phyloP scores from a whole-genome alignment of 2,797 vertebrate genomes.

The Simalia tracyae region DNA sequence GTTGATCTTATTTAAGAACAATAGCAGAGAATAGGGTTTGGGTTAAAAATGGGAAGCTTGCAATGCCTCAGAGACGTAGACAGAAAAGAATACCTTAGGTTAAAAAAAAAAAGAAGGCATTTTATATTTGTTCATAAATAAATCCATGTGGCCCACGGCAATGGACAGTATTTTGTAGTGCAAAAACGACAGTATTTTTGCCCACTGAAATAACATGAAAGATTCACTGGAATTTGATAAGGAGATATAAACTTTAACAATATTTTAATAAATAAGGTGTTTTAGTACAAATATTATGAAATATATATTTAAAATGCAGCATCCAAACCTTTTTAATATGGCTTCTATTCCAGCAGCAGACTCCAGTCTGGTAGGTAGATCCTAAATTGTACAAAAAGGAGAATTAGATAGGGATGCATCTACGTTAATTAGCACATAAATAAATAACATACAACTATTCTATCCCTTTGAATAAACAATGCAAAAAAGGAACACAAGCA shows the following conservation, averaged over 20 bases:
- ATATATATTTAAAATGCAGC: slow-evolving; percentile 3
- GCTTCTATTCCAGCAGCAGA: not conserved
- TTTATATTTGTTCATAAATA: slow-evolving; percentile 1
- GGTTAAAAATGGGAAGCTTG: not conserved
- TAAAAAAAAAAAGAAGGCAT: not conserved
- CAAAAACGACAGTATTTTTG: not conserved
- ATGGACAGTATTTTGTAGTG: not conserved
- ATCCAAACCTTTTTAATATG: not conserved
- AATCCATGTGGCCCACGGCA: not conserved
- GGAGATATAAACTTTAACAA: slow-evolving; percentile 7
- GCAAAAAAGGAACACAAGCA: not conserved
- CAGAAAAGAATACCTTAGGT: not conserved
- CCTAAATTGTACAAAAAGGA: not conserved
- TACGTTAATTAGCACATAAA: not conserved
- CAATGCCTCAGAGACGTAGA: not conserved
- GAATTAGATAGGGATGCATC: not conserved
- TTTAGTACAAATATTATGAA: not conserved
- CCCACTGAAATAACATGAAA: slow-evolving; percentile 13
- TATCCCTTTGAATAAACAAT: not conserved
- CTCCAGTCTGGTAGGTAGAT: not conserved
- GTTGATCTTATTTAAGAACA: not conserved
- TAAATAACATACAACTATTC: not conserved
- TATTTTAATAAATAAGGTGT: slow-evolving; percentile 6
- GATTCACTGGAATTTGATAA: not conserved
- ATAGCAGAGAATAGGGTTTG: not conserved